phyloP scores from a whole-genome alignment of 23 tunicate genomes.

The Aplidium turbinatum region DNA sequence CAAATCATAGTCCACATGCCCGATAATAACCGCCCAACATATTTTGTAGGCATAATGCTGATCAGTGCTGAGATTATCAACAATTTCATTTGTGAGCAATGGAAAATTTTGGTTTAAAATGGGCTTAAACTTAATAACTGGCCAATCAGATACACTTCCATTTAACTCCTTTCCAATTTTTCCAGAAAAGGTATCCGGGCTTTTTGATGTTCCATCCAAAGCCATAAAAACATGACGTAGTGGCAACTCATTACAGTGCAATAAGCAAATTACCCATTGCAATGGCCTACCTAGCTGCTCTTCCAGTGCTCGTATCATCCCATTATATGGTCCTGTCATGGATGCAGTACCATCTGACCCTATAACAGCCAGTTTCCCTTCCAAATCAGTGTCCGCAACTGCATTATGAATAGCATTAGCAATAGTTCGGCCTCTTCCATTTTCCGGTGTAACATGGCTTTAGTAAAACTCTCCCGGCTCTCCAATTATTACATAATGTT shows the following conservation, averaged over 20 bases:
- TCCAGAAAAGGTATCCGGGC: slow-evolving; percentile 17
- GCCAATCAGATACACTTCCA: slow-evolving; percentile 24
- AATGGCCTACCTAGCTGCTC: slow-evolving; percentile 21
- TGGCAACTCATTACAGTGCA: slow-evolving; percentile 31
- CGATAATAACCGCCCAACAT: slow-evolving; percentile 6
- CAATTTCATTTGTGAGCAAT: background rate
- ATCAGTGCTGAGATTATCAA: slow-evolving; percentile 16
- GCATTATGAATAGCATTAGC: slow-evolving; percentile 9
- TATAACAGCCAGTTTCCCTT: background rate
- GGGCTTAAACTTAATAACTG: slow-evolving; percentile 2
- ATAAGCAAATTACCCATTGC: slow-evolving; percentile 35
- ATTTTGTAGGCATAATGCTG: slow-evolving; percentile 36
- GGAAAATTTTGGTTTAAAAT: slow-evolving; percentile 17
- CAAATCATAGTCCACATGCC: no score
- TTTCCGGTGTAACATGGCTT: slow-evolving; percentile 17
- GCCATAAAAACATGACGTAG: slow-evolving; percentile 30
- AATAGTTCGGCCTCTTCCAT: slow-evolving; percentile 22
- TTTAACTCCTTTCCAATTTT: slow-evolving; percentile 25
- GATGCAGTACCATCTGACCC: slow-evolving; percentile 26
- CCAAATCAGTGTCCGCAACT: background rate
- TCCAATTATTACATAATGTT: no score
- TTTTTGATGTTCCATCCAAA: slow-evolving; percentile 5
- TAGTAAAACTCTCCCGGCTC: background rate
- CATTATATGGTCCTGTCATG: slow-evolving; percentile 14
- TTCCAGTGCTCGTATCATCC: slow-evolving; percentile 7